phyloP scores from a whole-genome alignment of 1,140 invertebrate species.

The Oryzaephilus surinamensis region DNA sequence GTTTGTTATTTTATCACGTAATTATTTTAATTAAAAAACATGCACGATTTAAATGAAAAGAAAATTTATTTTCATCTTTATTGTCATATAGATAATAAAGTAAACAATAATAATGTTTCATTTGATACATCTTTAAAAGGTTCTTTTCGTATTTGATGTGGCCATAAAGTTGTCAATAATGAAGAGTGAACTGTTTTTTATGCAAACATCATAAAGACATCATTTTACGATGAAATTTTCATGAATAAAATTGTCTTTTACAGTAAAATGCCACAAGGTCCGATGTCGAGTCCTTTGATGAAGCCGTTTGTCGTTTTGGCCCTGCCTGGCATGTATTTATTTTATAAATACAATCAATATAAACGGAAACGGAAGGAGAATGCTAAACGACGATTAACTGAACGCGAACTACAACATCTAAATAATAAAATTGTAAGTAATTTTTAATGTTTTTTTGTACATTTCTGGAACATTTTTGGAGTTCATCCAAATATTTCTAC shows the following conservation, averaged over 20 bases:
- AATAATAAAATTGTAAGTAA: conserved; percentile 86
- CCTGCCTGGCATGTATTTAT: conserved; percentile 77
- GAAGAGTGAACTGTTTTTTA: too few relatives aligned
- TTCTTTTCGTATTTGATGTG: too few relatives aligned
- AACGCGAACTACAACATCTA: conserved; percentile 72
- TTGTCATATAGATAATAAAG: too few relatives aligned
- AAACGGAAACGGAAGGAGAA: conserved; percentile 72
- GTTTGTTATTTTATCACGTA: too few relatives aligned
- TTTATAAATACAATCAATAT: conserved; percentile 83
- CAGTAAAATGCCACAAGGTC: conserved; percentile 46
- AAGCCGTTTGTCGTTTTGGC: conserved; percentile 71
- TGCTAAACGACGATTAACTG: conserved; percentile 65
- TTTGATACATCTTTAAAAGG: too few relatives aligned
- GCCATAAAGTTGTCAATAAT: too few relatives aligned
- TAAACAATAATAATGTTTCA: too few relatives aligned
- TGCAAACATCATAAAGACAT: too few relatives aligned
- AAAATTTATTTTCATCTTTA: too few relatives aligned
- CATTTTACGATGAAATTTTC: too few relatives aligned
- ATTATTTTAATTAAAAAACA: too few relatives aligned
- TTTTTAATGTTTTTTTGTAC: neutral
- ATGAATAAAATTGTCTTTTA: conserved; percentile 5
- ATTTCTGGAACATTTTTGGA: neutral
- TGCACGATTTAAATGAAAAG: too few relatives aligned
- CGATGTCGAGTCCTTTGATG: conserved; percentile 53
- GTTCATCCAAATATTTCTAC: neutral